Base-by-base conservation (phyloP, 2,797 vertebrate species). In the Bucorvus abyssinicus region DNA sequence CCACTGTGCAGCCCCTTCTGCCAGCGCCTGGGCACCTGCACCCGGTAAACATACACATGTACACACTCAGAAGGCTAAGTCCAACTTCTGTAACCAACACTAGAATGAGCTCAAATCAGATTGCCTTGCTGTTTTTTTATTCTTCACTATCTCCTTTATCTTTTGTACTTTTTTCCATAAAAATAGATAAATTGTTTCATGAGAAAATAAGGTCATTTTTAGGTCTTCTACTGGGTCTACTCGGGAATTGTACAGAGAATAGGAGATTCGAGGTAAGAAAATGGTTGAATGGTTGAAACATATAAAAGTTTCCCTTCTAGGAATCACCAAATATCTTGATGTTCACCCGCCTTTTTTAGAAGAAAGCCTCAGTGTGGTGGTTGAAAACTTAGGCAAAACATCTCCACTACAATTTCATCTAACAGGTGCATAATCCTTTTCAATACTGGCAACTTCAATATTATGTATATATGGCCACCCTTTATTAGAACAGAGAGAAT, bases 21-120 rank as follows among this genome's bases (percentile, higher is more conserved):
- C 36, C 1, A 0, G 7, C 1, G 1, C 19, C 63, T 16, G 45
- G 2, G 21, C 32, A 34, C 16, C 10, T 0, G 0, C 22, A 24
- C 13, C 15, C 14, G 0, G 0, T 15, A 10, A 18, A 18, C 0
- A 0, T 44, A 30, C 4, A 3, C 6, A 45, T 4, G 5, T 26
- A 13, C 11, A 13, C 4, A 2, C 32, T 56, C 53, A 38, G 15
- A 10, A 34, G 59, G 20, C 17, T 40, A 52, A 29, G 36, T 34
- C 10, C 6, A 60, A 4, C 16, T 61, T 70, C 55, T 13, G 4
- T 30, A 56, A 56, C 10, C 10, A 69, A 34, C 7, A 8, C 6
- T 53, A 42, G 12, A 49, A 49, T 15, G 23, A 88, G 5, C 29
- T 78, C 70, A 55, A 21, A 61, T 60, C 9, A 65, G 13, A 27